These are phyloP conservation scores for Drosophila rellima DNA, from an alignment of 2,888 invertebrate species.

Conservation along the genomic window DNA sequence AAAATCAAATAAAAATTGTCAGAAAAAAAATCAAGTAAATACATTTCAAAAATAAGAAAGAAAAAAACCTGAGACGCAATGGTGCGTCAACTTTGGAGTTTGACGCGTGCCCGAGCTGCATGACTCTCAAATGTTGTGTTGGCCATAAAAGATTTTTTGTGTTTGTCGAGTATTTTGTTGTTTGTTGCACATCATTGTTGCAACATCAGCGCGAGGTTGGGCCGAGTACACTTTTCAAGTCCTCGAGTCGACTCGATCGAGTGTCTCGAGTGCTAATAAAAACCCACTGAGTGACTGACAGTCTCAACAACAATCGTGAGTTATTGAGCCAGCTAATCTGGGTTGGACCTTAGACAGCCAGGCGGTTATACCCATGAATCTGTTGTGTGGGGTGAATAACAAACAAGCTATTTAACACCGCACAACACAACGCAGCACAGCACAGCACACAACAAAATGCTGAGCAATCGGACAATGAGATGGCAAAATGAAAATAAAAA, in stretches of 20 bases:
- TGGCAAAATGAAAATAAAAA: slow-evolving; percentile 40
- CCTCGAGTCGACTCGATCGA: slow-evolving; percentile 49
- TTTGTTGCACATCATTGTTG: slow-evolving; percentile 80
- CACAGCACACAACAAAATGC: slow-evolving; percentile 53
- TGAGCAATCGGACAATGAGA: slow-evolving; percentile 72
- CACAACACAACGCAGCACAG: no score
- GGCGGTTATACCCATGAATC: slow-evolving; percentile 52
- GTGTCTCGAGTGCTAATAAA: slow-evolving; percentile 77
- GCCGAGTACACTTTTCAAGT: slow-evolving; percentile 58
- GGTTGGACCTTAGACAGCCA: slow-evolving; percentile 63
- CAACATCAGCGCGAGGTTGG: slow-evolving; percentile 63
- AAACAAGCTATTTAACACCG: slow-evolving; percentile 82
- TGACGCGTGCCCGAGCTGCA: slow-evolving; percentile 72
- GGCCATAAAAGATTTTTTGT: slow-evolving; percentile 60
- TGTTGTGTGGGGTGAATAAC: slow-evolving; percentile 70
- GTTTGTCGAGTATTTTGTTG: slow-evolving; percentile 24
- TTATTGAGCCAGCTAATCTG: slow-evolving; percentile 76
- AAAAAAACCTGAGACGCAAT: slow-evolving; percentile 52
- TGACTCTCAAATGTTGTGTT: slow-evolving; percentile 49
- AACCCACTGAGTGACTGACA: slow-evolving; percentile 76
- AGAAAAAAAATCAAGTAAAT: neutral
- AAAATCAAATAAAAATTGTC: slow-evolving; percentile 28
- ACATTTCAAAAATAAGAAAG: neutral
- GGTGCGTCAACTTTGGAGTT: slow-evolving; percentile 47
- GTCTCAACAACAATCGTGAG: slow-evolving; percentile 79